A percentile compares a stretch with the other conserved stretches of the same genome.
These are phyloP conservation scores for Trachymyrmex cornetzi DNA, from an alignment of 1,140 invertebrate species.

Conservation along the genomic window DNA sequence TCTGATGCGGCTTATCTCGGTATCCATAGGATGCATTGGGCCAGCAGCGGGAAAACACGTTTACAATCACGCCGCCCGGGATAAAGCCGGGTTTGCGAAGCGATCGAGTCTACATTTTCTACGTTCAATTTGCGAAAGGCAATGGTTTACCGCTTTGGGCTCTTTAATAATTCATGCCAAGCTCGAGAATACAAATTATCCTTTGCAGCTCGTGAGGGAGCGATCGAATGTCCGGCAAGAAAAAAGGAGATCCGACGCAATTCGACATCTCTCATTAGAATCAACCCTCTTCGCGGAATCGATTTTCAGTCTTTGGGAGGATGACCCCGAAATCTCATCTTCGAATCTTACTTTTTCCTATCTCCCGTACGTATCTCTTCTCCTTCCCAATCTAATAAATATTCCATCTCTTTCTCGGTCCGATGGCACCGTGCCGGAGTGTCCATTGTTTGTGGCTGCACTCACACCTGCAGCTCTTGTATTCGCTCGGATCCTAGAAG, in stretches of 20 bases:
- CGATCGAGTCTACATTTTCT: constrained; percentile 19
- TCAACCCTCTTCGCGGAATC: neutral
- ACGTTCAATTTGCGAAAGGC: constrained; percentile 42
- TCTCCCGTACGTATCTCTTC: neutral
- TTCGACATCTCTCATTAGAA: neutral
- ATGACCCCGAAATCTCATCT: constrained; percentile 15
- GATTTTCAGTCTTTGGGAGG: neutral
- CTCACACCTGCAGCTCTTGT: neutral
- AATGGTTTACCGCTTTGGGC: neutral
- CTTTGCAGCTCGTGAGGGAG: neutral
- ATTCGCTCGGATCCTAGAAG: neutral
- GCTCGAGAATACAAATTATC: constrained; percentile 25
- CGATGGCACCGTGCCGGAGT: neutral
- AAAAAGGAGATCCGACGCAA: neutral
- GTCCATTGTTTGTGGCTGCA: constrained; percentile 29
- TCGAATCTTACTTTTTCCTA: constrained; percentile 16
- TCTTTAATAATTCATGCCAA: constrained; percentile 41
- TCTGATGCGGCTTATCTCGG: constrained; percentile 46
- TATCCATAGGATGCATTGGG: constrained; percentile 5
- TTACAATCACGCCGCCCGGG: constrained; percentile 37
- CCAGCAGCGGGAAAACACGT: constrained; percentile 32
- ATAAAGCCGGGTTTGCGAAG: constrained; percentile 21
- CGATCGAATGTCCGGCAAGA: neutral
- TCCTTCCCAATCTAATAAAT: constrained; percentile 35
- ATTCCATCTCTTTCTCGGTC: constrained; percentile 30